Evolutionary conservation across 2,797 vertebrate genomes (phyloP), one percentile per base, ranked within the genome.

Genomic region (Acanthurus leucopareius): DNA sequence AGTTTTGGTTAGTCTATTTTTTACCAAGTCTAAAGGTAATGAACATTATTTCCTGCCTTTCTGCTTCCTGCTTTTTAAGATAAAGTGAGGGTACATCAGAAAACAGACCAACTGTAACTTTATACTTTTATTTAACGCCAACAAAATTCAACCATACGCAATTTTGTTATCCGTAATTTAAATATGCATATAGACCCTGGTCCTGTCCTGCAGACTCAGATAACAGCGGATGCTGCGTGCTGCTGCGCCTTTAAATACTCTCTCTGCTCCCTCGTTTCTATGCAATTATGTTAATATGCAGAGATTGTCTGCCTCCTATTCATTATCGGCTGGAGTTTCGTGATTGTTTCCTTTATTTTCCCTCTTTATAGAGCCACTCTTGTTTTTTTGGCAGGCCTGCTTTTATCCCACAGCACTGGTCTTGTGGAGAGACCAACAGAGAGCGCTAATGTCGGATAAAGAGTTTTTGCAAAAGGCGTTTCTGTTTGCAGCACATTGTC

Each of bases 221-320:
- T n/a, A 44, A n/a, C 20, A 47, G 61, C 16, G 17, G 60, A 14
- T 20, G 78, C 59, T 52, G 73, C 57, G 73, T 81, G 95, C 79
- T 80, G 79, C 95, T 95, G 95, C 79, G 86, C 91, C 94, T 95
- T 96, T 95, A 95, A 96, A 92, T 88, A 73, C 75, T 89, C 91
- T 90, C 88, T 78, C 80, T 87, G 80, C 89, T 90, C 84, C 79
- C 82, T 93, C 88, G 85, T 95, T 94, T 95, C 94, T 94, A 95
- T 96, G 94, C 94, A 96, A 96, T 96, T 96, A 96, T 96, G 95
- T 96, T 95, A 95, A 95, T 95, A 87, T 91, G 90, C 92, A 83
- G 86, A 90, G 89, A 93, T 92, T 86, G 93, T 95, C 95, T 95
- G 91, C 47, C 88, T 94, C 90, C 90, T 75, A 16, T 93, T 96